Evolutionary conservation across 2,113 vertebrate genomes (phyloP), one percentile per base, ranked within the genome.

Genomic region (Furnarius figulus): DNA sequence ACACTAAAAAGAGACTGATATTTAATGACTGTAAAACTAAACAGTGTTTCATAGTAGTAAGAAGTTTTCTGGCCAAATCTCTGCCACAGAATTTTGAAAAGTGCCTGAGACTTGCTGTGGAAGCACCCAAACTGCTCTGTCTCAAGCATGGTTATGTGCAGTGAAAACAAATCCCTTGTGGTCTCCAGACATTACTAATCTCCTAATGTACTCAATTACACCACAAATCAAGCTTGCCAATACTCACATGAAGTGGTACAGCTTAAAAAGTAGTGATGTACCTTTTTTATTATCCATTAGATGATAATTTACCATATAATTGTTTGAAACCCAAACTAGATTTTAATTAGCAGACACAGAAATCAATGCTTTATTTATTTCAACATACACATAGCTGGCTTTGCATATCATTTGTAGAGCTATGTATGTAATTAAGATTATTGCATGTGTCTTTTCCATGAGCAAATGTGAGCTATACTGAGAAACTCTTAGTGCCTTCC

Each of bases 81-180:
- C 76, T 96, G 76, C 65, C 71, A 40, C 68, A 84, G 68, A 52
- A 80, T 76, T 94, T 92, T 94, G 85, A 33, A 46, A 67, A 85
- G 58, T 67, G 47, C 37, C 66, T 25, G 49, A 88, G 16, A 52
- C 12, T 72, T 17, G 9, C 58, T 80, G 24, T 66, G 49, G 50
- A 72, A 82, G 21, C 35, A 21, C 50, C 33, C 72, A 63, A 89
- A 73, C 58, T 8, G 1, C 46, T 87, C 37, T 37, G 17, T 67
- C 47, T 93, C 53, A 56, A 76, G 77, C 1, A 0, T 21, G 9
- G 22, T 53, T 82, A 56, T 1, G 0, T 75, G 39, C 24, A 78
- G 37, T 49, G 55, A 76, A 89, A 96, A 66, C 49, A 62, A 67
- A 85, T 56, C 40, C 82, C 62, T 83, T 22, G 4, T 5, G 3